phyloP scores from a whole-genome alignment of 1,140 invertebrate genomes.

The Ephestia elutella region DNA sequence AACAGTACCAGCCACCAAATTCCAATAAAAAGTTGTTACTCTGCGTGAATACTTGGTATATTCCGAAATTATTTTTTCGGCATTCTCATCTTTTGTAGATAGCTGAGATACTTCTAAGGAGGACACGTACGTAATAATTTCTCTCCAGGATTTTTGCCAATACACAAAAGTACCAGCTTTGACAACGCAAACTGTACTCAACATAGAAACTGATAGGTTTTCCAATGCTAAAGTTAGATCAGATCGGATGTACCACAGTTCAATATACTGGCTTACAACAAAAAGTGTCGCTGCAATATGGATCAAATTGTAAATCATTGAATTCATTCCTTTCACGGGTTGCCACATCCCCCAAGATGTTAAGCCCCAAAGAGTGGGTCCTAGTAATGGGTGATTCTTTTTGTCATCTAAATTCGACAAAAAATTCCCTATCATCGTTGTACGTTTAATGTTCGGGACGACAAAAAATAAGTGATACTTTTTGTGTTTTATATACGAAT shows the following conservation, averaged over 20 bases:
- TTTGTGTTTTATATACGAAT: no score
- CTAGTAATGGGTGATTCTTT: constrained; percentile 35
- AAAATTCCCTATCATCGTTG: constrained; percentile 13
- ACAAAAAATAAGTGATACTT: no score
- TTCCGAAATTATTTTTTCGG: constrained; percentile 27
- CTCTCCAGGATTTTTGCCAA: constrained; percentile 47
- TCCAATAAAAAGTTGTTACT: constrained; percentile 55
- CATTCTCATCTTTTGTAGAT: constrained; percentile 23
- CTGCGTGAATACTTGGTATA: constrained; percentile 51
- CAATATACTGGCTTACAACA: constrained; percentile 50
- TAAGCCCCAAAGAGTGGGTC: constrained; percentile 46
- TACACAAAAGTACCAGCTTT: constrained; percentile 49
- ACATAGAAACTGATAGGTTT: constrained; percentile 54
- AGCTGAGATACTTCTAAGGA: constrained; percentile 39
- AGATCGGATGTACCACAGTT: constrained; percentile 46
- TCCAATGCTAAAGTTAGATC: constrained; percentile 41
- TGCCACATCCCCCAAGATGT: constrained; percentile 51
- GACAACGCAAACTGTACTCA: constrained; percentile 49
- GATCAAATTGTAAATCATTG: constrained; percentile 32
- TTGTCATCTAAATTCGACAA: constrained; percentile 32
- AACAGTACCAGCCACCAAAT: constrained; percentile 42
- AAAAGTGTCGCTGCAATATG: constrained; percentile 44
- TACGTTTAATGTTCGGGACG: background rate
- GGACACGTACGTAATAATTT: constrained; percentile 43
- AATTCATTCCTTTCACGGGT: constrained; percentile 20